A percentile compares a stretch with the other conserved stretches of the same genome.
Evolutionary conservation across 2,113 vertebrate species (phyloP).

Genomic region (Butorides virescens): DNA sequence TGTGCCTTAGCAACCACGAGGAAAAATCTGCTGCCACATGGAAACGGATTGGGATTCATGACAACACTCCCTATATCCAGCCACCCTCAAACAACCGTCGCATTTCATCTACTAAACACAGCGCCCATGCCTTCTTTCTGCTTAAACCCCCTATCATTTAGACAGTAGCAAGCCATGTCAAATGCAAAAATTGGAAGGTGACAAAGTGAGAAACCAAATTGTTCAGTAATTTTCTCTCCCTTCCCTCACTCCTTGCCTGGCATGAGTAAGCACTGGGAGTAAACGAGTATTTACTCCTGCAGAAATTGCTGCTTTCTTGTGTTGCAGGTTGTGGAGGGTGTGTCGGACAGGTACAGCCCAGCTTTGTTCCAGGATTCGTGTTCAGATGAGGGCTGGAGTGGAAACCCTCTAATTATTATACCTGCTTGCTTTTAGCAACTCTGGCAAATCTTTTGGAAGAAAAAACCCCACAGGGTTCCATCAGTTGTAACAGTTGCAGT

Average conservation of each 20-base stretch:
- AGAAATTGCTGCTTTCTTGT: not conserved
- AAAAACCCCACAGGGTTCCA: not conserved
- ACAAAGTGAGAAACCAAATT: not conserved
- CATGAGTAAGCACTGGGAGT: not conserved
- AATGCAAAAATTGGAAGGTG: not conserved
- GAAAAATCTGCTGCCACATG: conserved; percentile 58
- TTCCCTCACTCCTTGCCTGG: not conserved
- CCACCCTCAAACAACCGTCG: not conserved
- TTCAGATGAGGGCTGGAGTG: not conserved
- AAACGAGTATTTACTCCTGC: not conserved
- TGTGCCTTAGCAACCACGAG: conserved; percentile 55
- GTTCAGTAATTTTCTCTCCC: not conserved
- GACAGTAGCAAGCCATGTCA: not conserved
- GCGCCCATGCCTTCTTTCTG: not conserved
- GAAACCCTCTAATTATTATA: not conserved
- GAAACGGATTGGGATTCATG: conserved; percentile 54
- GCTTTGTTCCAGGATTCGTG: not conserved
- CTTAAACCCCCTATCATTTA: not conserved
- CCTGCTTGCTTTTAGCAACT: not conserved
- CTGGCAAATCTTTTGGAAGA: not conserved
- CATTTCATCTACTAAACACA: not conserved
- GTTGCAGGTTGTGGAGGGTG: not conserved
- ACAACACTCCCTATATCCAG: not conserved
- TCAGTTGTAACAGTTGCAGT: not conserved
- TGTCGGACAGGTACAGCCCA: not conserved